Conservation (phyloP, 2,888 invertebrate genomes). For the Agriotes lineatus region DNA sequence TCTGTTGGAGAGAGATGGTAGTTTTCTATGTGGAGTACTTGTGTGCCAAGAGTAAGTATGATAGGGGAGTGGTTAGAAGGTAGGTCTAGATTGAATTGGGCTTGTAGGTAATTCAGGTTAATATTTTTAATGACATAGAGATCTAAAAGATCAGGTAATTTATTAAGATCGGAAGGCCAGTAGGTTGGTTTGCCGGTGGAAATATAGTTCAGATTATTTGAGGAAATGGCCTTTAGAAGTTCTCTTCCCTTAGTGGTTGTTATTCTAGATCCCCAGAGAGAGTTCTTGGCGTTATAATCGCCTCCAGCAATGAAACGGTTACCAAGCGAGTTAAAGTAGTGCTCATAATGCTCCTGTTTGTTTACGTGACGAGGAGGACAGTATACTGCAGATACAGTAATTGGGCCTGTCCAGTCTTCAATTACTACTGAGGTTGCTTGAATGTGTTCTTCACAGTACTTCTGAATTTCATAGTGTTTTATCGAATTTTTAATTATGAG, state of each 20-base stretch:
- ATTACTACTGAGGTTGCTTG: slow-evolving; percentile 45
- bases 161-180: slow-evolving; percentile 49
- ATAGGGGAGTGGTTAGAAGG: slow-evolving; percentile 49
- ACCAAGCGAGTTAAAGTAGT: slow-evolving; percentile 35
- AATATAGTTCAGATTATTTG: slow-evolving; percentile 12
- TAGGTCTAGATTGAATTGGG: slow-evolving; percentile 44
- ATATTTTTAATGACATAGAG: slow-evolving; percentile 46
- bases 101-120: background rate
- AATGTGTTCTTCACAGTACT: slow-evolving; percentile 26
- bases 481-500: slow-evolving; percentile 26
- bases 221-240: slow-evolving; percentile 4
- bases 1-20: background rate
- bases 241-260: slow-evolving; percentile 37
- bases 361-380: slow-evolving; percentile 38
- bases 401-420: slow-evolving; percentile 13
- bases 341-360: slow-evolving; percentile 42
- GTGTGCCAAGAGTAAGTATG: slow-evolving; percentile 38
- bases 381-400: slow-evolving; percentile 15
- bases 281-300: slow-evolving; percentile 16
- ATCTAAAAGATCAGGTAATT: slow-evolving; percentile 51
- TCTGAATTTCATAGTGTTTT: slow-evolving; percentile 24
- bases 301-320: slow-evolving; percentile 41
- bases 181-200: slow-evolving; percentile 51
- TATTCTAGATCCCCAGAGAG: slow-evolving; percentile 45
- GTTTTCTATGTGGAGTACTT: background rate